Evolutionary conservation across 2,113 vertebrate genomes (phyloP).

Genomic region (Heliornis fulica): DNA sequence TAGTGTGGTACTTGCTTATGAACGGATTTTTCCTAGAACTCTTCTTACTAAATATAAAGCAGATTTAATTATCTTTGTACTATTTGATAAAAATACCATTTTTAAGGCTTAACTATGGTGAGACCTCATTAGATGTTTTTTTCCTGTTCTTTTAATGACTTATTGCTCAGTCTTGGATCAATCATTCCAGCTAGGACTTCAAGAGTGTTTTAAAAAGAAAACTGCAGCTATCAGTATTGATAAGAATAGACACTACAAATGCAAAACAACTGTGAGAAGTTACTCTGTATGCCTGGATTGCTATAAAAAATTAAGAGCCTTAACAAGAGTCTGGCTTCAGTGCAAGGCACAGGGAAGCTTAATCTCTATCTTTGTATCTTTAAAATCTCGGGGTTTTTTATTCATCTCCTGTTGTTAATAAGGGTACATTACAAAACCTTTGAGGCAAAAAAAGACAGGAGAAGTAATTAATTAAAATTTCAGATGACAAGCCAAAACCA

Average conservation of each 20-base stretch:
- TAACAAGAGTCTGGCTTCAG: background rate
- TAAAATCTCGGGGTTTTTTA: background rate
- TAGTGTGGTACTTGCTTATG: background rate
- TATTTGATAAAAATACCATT: background rate
- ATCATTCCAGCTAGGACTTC: background rate
- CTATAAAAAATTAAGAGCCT: background rate
- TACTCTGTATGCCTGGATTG: background rate
- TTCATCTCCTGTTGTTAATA: background rate
- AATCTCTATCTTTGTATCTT: background rate
- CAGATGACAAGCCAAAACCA: background rate
- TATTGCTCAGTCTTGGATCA: background rate
- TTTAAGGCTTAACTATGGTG: background rate
- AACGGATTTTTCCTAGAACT: background rate
- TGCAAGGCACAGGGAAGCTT: background rate
- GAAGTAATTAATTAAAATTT: background rate
- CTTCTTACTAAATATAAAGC: background rate
- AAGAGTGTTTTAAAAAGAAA: background rate
- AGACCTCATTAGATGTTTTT: accelerated
- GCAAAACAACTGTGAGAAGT: background rate
- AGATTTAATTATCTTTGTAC: background rate
- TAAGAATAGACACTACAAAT: background rate
- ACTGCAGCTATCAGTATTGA: background rate
- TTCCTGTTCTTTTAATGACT: background rate
- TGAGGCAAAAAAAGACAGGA: background rate
- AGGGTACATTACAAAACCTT: background rate